Base-by-base conservation (phyloP, 2,113 vertebrate species). In the Ornithorhynchus anatinus region DNA sequence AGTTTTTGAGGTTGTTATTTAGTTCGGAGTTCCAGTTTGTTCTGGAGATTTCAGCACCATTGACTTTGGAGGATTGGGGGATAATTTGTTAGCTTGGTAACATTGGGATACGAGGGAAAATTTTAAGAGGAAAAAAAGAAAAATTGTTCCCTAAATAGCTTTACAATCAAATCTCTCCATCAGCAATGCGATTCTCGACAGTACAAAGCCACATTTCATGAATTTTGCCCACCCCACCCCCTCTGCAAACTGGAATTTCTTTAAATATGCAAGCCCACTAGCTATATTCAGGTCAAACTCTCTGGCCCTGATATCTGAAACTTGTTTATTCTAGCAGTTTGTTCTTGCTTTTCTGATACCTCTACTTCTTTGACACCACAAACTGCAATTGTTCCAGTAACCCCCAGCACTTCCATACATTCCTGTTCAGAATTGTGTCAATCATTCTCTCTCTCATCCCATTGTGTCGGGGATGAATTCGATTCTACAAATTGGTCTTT, bases 101-200 rank as follows among this genome's bases (percentile, higher is more conserved):
- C 58, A 62, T 6, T 48, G 23, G 56, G 67, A 61, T 53, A 14
- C 5, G 45, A 72, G 45, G 31, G 23, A 51, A 81, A 50, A 1
- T 36, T 39, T 0, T 20, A 20, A 50, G 82, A 78, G 37, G 25
- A 0, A 38, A 50, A 69, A 15, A 63, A 39, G 43, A 61, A 78
- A 76, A 66, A 8, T 68, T 69, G 25, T 13, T 38, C 50, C 54
- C 57, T 38, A 78, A 79, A 16, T 57, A 66, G 1, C 51, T 48
- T 79, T 76, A 63, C 36, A 27, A 47, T 65, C 56, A 54, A 39
- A 75, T 22, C 52, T 0, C 69, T 50, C 70, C 52, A 52, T 0
- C 50, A 72, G 68, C 36, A 31, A 84, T 73, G 58, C 38, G 69
- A 86, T 84, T 86, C 81, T 68, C 82, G n/a, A n/a, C n/a, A n/a